Base-by-base conservation (phyloP, 2,888 invertebrate species). In the Amorpha juglandis region DNA sequence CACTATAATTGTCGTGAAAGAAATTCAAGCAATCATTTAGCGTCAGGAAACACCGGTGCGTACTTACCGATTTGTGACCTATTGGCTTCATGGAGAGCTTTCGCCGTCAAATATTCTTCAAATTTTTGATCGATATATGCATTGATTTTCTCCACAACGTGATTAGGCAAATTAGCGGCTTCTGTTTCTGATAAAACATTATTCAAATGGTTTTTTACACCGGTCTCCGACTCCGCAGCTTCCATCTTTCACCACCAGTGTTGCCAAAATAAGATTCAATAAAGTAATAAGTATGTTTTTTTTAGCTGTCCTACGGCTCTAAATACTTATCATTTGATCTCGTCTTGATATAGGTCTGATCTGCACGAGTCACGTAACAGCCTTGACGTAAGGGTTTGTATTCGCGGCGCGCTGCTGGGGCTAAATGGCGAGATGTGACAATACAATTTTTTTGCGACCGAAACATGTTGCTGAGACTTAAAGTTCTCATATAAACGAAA, bases 101-200 rank as follows among this genome's bases (percentile, higher is more conserved):
- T 96, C 38, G 96, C 94, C 66, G 96, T 96, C 76, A 96, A 92
- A 73, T 95, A 95, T 83, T 96, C 96, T 77, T 96, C 96, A 80
- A 96, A 95, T 82, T 95, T 95, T 67, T 94, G 74, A 68, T 92
- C 92, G 76, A 92, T 91, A 70, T 89, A 92, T 6, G 75, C 84
- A 76, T 95, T 95, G 51, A 97, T 91, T 89, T 97, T 97, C 73
- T 94, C 79, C 65, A 84, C 86, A 72, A 92, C 75, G 50, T 78
- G 75, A 70, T 78, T 77, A 21, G 93, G 86, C 72, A 93, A 74
- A 71, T 75, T 80, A 62, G 84, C 78, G 68, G 91, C 75, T 84
- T 93, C 93, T 69, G 84, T 76, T 72, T 89, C 85, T 63, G 92
- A 88, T 83, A 93, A 87, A 78, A 87, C 89, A 90, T 91, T 85